A percentile compares a stretch with the other conserved stretches of the same genome.
These are phyloP conservation scores for Pterocles orientalis DNA, from an alignment of 2,113 vertebrate genomes.

Conservation along the genomic window DNA sequence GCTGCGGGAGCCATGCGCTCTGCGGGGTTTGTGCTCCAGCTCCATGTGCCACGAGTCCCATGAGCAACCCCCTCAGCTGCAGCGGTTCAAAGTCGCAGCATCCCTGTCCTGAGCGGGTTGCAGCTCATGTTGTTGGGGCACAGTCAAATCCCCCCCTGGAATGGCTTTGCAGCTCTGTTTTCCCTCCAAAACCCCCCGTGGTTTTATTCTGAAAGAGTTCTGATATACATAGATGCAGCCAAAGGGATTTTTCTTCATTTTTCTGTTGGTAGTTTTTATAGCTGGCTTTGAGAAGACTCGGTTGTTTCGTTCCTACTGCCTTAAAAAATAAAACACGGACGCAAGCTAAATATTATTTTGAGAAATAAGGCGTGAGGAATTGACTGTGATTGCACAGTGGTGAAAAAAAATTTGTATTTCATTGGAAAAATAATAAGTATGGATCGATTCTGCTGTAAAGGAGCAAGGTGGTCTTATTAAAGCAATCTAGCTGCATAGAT, in stretches of 20 bases:
- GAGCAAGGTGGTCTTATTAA: neutral
- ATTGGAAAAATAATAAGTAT: neutral
- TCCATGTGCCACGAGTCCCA: too few species aligned
- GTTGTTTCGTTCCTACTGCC: neutral
- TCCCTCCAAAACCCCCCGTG: neutral
- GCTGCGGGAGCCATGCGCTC: too few species aligned
- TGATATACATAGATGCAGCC: rapidly evolving
- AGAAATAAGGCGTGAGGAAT: neutral
- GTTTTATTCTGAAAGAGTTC: neutral
- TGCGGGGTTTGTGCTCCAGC: too few species aligned
- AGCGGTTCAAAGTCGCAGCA: neutral
- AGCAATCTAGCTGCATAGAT: neutral
- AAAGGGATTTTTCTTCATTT: neutral
- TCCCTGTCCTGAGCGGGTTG: neutral
- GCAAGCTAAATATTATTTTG: neutral
- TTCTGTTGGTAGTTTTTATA: neutral
- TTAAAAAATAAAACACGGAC: neutral
- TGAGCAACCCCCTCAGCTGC: neutral
- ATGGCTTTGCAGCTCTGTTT: neutral
- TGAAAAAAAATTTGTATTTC: neutral
- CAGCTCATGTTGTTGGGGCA: neutral
- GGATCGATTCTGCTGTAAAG: neutral
- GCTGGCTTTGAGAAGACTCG: neutral
- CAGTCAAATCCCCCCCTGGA: neutral
- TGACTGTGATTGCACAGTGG: neutral